Conservation (phyloP, 2,797 vertebrate species). For the Tragopan temminckii region DNA sequence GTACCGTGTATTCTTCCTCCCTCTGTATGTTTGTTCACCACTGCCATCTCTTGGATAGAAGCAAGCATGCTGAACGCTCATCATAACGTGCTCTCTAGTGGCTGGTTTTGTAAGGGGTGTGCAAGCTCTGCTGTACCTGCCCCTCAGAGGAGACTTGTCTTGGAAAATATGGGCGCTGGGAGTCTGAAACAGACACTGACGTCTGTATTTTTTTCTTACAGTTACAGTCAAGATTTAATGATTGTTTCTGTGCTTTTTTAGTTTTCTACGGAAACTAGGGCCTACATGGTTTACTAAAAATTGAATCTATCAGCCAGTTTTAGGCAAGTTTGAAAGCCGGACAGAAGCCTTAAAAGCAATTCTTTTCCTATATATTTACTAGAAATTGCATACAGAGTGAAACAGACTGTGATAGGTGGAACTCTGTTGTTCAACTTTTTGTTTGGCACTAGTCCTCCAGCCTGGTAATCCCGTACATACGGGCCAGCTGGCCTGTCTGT, state of each 20-base stretch:
- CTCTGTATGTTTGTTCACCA: neutral
- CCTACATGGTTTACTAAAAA: neutral
- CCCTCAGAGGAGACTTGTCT: accelerated
- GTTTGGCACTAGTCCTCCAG: neutral
- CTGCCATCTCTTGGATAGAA: constrained; percentile 34
- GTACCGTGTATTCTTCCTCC: accelerated
- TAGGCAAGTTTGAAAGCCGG: neutral
- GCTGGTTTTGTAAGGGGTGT: neutral
- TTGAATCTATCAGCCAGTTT: neutral
- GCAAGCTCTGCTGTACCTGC: accelerated
- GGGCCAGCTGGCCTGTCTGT: accelerated
- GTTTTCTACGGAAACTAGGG: neutral
- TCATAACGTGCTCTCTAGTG: neutral
- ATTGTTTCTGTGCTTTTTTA: neutral
- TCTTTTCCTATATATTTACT: neutral
- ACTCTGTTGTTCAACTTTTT: neutral
- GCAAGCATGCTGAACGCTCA: neutral
- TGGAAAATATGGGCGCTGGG: accelerated
- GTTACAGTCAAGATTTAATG: neutral
- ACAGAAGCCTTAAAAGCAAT: neutral
- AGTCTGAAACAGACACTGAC: accelerated
- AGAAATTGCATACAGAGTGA: neutral
- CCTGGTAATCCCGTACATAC: accelerated
- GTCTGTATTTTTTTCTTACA: neutral
- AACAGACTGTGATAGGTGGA: neutral